Conservation (phyloP, 1,140 invertebrate genomes). For the Colletes latitarsis region DNA sequence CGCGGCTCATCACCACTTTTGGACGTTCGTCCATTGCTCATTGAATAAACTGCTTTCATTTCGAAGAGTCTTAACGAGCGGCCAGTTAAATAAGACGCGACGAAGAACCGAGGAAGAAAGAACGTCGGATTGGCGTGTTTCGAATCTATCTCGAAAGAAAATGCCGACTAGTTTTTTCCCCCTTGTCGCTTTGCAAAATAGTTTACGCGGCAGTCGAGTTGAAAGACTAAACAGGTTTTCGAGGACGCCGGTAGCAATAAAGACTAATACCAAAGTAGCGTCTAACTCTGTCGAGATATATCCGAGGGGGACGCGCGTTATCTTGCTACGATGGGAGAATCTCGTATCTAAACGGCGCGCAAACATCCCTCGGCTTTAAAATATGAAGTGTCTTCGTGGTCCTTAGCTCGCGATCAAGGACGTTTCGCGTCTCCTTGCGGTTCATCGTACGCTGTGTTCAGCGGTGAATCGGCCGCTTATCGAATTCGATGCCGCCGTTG, state of each 20-base stretch:
- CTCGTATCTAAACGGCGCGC: slow-evolving; percentile 61
- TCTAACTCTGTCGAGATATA: slow-evolving; percentile 63
- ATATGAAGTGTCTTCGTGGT: slow-evolving; percentile 65
- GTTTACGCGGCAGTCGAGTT: slow-evolving; percentile 48
- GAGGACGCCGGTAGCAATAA: slow-evolving; percentile 66
- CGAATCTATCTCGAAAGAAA: slow-evolving; percentile 26
- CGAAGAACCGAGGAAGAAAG: neutral
- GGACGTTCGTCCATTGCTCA: too few species aligned
- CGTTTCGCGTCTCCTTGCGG: slow-evolving; percentile 41
- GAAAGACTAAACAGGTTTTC: slow-evolving; percentile 64
- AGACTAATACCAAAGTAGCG: slow-evolving; percentile 60
- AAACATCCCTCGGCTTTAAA: slow-evolving; percentile 56
- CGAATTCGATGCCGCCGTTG: slow-evolving; percentile 26
- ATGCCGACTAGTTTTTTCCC: slow-evolving; percentile 38
- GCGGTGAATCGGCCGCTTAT: slow-evolving; percentile 52
- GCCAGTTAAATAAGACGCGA: too few species aligned
- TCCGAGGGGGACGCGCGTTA: slow-evolving; percentile 58
- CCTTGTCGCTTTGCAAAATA: slow-evolving; percentile 35
- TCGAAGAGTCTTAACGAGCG: too few species aligned
- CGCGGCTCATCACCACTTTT: too few species aligned
- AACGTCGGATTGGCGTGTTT: neutral
- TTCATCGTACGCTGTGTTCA: slow-evolving; percentile 36
- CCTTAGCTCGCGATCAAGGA: slow-evolving; percentile 62
- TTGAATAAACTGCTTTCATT: too few species aligned
- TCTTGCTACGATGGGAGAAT: slow-evolving; percentile 57